phyloP scores from a whole-genome alignment of 2,888 invertebrate genomes.

The Ichneumon xanthorius region DNA sequence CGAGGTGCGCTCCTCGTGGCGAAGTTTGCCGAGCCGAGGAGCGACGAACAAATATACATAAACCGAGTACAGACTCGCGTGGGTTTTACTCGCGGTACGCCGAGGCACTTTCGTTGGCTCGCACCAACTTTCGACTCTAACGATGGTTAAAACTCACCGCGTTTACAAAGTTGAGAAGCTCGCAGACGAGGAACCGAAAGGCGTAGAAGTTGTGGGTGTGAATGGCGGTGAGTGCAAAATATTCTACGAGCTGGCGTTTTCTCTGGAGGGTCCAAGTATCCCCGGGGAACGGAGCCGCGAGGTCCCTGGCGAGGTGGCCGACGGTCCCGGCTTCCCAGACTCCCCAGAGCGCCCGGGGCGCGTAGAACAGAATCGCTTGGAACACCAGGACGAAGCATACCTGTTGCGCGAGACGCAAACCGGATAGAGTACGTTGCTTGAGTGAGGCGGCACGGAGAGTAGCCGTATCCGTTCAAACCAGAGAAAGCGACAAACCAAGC shows the following conservation, averaged over 20 bases:
- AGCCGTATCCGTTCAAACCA: background rate
- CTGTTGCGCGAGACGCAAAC: constrained; percentile 70
- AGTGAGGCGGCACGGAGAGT: background rate
- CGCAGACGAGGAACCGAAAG: constrained; percentile 89
- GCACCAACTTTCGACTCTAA: constrained; percentile 19
- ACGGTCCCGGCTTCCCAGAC: constrained; percentile 89
- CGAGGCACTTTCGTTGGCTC: constrained; percentile 37
- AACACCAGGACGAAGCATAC: constrained; percentile 88
- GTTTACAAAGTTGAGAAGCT: constrained; percentile 90
- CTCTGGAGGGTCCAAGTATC: constrained; percentile 87
- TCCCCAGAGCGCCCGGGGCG: constrained; percentile 90
- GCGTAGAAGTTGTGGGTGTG: constrained; percentile 89
- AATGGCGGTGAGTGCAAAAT: constrained; percentile 86
- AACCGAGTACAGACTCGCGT: background rate
- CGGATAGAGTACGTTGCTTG: background rate
- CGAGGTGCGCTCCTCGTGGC: background rate
- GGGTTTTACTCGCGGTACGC: constrained; percentile 4
- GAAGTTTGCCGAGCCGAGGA: constrained; percentile 23
- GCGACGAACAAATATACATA: constrained; percentile 44
- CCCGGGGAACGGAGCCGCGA: constrained; percentile 86
- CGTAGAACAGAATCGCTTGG: constrained; percentile 89
- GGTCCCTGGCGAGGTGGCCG: constrained; percentile 87
- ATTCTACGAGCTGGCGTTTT: constrained; percentile 87
- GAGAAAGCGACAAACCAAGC: constrained; percentile 50
- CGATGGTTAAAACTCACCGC: constrained; percentile 86